Conservation (phyloP, 23 tunicate genomes). For the Oikopleura vanhoeffeni region DNA sequence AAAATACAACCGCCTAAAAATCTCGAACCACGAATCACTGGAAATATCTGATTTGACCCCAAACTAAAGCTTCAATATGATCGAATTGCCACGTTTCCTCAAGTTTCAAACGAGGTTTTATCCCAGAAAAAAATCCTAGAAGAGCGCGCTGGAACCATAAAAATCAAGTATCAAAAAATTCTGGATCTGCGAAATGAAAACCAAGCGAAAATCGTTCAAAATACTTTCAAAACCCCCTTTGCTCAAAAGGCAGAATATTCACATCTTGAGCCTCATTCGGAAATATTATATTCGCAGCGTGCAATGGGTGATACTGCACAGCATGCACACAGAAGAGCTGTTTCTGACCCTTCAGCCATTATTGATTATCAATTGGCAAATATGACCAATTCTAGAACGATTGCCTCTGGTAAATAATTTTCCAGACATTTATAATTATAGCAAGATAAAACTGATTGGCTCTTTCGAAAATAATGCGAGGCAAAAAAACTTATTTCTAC, state of each 20-base stretch:
- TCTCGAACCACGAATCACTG: no score
- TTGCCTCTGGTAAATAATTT: background rate
- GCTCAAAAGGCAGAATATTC: background rate
- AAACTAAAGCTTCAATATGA: background rate
- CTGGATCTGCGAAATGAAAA: slow-evolving; percentile 4
- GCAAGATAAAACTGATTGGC: background rate
- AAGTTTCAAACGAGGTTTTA: background rate
- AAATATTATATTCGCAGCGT: no score
- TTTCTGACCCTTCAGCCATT: slow-evolving; percentile 5
- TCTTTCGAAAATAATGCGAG: no score
- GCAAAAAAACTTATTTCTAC: no score
- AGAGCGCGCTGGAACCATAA: background rate
- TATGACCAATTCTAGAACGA: background rate
- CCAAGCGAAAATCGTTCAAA: background rate
- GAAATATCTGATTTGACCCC: no score
- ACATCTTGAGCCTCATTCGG: background rate
- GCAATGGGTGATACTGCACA: background rate
- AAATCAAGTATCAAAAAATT: slow-evolving; percentile 15
- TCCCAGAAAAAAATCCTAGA: background rate
- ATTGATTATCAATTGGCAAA: background rate
- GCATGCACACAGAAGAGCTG: background rate
- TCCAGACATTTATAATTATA: background rate
- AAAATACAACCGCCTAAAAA: no score
- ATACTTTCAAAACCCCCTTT: background rate
- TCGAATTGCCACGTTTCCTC: background rate